Conservation (phyloP, 2,113 vertebrate species). For the Gasterosteus aculeatus region DNA sequence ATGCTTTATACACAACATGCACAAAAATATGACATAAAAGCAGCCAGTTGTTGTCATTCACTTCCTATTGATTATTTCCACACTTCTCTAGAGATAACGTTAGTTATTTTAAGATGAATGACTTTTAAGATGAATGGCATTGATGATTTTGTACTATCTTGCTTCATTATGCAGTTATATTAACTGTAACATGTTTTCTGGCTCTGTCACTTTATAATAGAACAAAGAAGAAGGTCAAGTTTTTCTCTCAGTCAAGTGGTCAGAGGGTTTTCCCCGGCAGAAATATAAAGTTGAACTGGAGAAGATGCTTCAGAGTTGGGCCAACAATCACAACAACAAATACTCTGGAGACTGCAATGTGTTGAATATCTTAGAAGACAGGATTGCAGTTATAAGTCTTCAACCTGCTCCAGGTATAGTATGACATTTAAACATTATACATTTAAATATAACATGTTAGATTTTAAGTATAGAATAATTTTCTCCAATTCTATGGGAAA, state of each 20-base stretch:
- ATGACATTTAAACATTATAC: not conserved
- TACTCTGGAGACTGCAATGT: fast-evolving
- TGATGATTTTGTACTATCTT: not conserved
- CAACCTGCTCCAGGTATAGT: constrained; percentile 52
- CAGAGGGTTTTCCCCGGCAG: fast-evolving
- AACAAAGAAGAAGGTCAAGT: not conserved
- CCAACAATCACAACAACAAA: fast-evolving
- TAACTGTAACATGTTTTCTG: constrained; percentile 7
- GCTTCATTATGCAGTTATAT: not conserved
- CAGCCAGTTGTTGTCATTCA: not conserved
- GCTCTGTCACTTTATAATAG: not conserved
- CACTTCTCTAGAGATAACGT: not conserved
- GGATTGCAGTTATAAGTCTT: constrained; percentile 1
- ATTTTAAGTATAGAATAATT: not conserved
- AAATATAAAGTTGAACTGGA: fast-evolving
- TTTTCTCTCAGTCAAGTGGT: constrained; percentile 42
- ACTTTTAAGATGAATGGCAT: not conserved
- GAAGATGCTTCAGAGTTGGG: constrained; percentile 55
- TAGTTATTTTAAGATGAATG: no score
- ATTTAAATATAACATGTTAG: not conserved
- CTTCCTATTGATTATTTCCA: not conserved
- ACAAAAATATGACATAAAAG: not conserved
- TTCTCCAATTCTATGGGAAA: not conserved
- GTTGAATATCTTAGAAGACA: fast-evolving
- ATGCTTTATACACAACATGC: not conserved